Evolutionary conservation across 2,888 invertebrate species (phyloP), one percentile per base, ranked within the genome.

Genomic region (Mesorhabditis spiculigera): DNA sequence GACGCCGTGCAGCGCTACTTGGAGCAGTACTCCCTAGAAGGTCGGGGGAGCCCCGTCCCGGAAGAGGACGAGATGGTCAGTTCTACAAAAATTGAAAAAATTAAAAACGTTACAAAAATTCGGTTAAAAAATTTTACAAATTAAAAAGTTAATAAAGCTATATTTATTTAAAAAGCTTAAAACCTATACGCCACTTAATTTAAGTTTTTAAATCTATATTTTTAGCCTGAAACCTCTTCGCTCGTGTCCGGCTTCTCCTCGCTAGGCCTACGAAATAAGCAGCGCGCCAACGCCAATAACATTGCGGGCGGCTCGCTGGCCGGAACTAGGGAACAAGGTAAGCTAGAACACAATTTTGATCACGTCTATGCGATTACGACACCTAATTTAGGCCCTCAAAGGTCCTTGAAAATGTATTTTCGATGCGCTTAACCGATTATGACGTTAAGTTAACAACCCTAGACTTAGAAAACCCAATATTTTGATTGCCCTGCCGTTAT

Each of bases 11-110:
- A 80, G 66, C 43, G 73, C 61, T 77, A 77, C 65, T 62, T 78
- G 67, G 78, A 78, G 63, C 76, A 80, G 66, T 80, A 78, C 61
- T 78, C 80, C 1, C 50, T 80, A 41, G 80, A 80, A 63, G 80
- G 77, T n/a, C 75, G 74, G 66, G 73, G 73, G 63, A 74, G 74
- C 1, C 78, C 78, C 3, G 71, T 74, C 41, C 70, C 75, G 4
- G 76, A 76, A 50, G 58, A 50, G 58, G 58, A 50, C n/a, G 58
- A 50, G n/a, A 10, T 13, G 58, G 58, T 50, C n/a, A n/a, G n/a
- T 50, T 50, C 3, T 50, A 2, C 58, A 50, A 50, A n/a, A 50
- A 50, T 13, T n/a, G n/a, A 28, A 28, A 28, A 28, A 28, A 28
- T 28, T 28, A 28, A 28, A 28, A 28, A 3, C 28, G 28, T 28